Evolutionary conservation across 2,888 invertebrate species (phyloP).

Genomic region (Rhaphigaster nebulosa): DNA sequence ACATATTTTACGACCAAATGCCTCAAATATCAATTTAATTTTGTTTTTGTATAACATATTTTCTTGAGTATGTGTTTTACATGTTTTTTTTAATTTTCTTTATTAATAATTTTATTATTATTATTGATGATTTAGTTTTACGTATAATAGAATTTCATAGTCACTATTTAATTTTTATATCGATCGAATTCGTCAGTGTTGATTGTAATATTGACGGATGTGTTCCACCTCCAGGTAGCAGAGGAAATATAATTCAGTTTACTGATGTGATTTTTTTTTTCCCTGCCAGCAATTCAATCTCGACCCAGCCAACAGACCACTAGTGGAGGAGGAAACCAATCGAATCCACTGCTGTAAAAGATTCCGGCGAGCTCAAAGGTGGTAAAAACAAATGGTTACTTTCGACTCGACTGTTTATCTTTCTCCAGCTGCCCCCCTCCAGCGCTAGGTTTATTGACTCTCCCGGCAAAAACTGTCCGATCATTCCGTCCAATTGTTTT

Average conservation of each 20-base stretch:
- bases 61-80: too few species aligned
- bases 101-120: too few species aligned
- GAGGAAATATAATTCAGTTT: slow-evolving; percentile 3
- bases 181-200: not conserved
- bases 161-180: too few species aligned
- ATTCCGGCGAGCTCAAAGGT: not conserved
- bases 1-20: too few species aligned
- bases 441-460: not conserved
- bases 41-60: too few species aligned
- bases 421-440: not conserved
- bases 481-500: slow-evolving; percentile 14
- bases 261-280: not conserved
- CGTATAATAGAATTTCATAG: too few species aligned
- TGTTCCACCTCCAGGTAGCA: not conserved
- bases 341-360: not conserved
- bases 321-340: not conserved
- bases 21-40: too few species aligned
- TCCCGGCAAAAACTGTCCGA: not conserved
- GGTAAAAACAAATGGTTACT: slow-evolving; percentile 41
- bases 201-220: not conserved
- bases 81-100: too few species aligned
- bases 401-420: not conserved
- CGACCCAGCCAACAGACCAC: not conserved
- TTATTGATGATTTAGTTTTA: too few species aligned
- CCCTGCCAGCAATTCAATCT: not conserved